A percentile compares a stretch with the other conserved stretches of the same genome.
These are phyloP conservation scores for Napeogenes inachia DNA, from an alignment of 2,888 invertebrate species.

Conservation along the genomic window DNA sequence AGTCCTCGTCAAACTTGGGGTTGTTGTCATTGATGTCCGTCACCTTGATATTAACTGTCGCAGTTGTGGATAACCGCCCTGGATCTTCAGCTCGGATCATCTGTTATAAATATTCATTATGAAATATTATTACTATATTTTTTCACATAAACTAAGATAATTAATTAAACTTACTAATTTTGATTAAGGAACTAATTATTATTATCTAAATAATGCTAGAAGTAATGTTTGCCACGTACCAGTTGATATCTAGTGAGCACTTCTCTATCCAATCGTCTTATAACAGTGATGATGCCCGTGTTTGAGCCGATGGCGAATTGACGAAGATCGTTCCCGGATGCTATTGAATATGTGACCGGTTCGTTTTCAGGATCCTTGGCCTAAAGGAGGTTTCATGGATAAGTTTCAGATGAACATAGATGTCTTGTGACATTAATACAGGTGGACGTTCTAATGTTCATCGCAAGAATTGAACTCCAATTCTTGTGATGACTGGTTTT, in stretches of 20 bases:
- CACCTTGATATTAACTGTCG: constrained; percentile 91
- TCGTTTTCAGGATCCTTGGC: constrained; percentile 94
- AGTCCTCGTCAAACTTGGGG: constrained; percentile 89
- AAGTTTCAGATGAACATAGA: not conserved
- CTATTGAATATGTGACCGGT: constrained; percentile 88
- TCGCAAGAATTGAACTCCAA: too few relatives aligned
- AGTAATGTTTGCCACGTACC: constrained; percentile 64
- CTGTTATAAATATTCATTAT: constrained; percentile 52
- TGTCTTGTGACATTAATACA: too few relatives aligned
- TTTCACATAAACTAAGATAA: too few relatives aligned
- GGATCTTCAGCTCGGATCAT: constrained; percentile 91
- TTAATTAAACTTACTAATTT: too few relatives aligned
- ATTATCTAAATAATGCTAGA: too few relatives aligned
- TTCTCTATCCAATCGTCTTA: constrained; percentile 90
- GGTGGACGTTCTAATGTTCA: too few relatives aligned
- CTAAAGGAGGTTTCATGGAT: constrained; percentile 54
- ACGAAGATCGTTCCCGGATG: constrained; percentile 92
- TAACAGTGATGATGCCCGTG: constrained; percentile 93
- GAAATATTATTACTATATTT: too few relatives aligned
- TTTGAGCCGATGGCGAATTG: constrained; percentile 91
- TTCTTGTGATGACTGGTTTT: too few relatives aligned
- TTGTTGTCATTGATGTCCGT: constrained; percentile 96
- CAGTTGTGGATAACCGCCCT: constrained; percentile 87
- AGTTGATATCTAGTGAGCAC: constrained; percentile 92
- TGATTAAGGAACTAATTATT: too few relatives aligned